These are phyloP conservation scores for Alouatta palliata DNA, from an alignment of 2,113 vertebrate genomes.

Conservation along the genomic window DNA sequence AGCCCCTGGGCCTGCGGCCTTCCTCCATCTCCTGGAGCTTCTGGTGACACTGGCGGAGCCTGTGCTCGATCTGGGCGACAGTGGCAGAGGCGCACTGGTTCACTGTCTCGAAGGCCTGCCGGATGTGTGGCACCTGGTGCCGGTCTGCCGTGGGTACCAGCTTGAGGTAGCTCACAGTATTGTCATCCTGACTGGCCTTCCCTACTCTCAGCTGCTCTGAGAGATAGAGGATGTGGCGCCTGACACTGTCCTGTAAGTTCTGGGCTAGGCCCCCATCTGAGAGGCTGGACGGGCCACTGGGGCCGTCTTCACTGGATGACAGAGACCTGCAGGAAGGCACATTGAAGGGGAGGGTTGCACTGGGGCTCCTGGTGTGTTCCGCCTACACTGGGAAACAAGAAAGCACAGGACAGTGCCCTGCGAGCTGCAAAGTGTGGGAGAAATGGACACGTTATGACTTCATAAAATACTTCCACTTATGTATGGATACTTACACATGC, in stretches of 20 bases:
- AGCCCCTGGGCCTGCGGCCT: neutral
- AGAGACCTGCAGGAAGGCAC: neutral
- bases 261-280: neutral
- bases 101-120: slow-evolving; percentile 61
- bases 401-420: neutral
- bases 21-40: slow-evolving; percentile 59
- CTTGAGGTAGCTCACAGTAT: slow-evolving; percentile 60
- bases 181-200: slow-evolving; percentile 35
- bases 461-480: neutral
- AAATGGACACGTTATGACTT: neutral
- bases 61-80: slow-evolving; percentile 19
- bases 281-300: neutral
- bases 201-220: slow-evolving; percentile 65
- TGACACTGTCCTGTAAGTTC: slow-evolving; percentile 36
- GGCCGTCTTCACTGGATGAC: neutral
- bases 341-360: neutral
- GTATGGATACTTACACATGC: neutral
- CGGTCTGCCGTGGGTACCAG: slow-evolving; percentile 51
- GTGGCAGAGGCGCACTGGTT: slow-evolving; percentile 64
- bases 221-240: slow-evolving; percentile 55
- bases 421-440: neutral
- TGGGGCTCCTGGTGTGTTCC: neutral
- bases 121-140: slow-evolving; percentile 31
- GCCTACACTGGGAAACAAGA: slow-evolving; percentile 36
- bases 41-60: slow-evolving; percentile 45